These are phyloP conservation scores for Pocillopora grandis DNA, from an alignment of 92 coral and sea anemone species.

Conservation along the genomic window DNA sequence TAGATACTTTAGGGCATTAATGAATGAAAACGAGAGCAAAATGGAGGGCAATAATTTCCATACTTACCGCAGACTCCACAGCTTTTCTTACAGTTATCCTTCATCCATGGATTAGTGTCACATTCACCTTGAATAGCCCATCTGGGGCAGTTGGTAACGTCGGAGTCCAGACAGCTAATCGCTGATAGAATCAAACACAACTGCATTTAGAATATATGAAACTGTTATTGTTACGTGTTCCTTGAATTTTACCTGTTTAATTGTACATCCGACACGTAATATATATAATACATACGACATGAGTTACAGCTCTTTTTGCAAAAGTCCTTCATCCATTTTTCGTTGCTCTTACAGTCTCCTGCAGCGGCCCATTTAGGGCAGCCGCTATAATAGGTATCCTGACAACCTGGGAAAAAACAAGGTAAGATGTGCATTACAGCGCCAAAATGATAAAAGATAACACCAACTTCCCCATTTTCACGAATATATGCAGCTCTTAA, in stretches of 20 bases:
- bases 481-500: no score
- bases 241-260: no score
- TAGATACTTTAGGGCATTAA: no score
- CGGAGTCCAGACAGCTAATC: conserved; percentile 17
- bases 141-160: conserved; percentile 21
- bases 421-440: not conserved
- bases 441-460: not conserved
- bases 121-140: conserved; percentile 47
- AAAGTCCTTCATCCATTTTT: conserved; percentile 46
- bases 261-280: not conserved
- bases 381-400: conserved; percentile 11
- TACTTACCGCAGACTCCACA: conserved; percentile 49
- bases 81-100: conserved; percentile 33
- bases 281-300: conserved; percentile 34
- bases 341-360: conserved; percentile 63
- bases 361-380: conserved; percentile 55
- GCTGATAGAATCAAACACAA: not conserved
- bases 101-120: conserved; percentile 33
- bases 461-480: no score
- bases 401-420: conserved; percentile 8
- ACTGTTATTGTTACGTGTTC: no score
- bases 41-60: no score
- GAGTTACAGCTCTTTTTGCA: conserved; percentile 60
- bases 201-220: no score
- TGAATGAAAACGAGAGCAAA: no score